These are phyloP conservation scores for Leptinotarsa juncta DNA, from an alignment of 2,888 invertebrate genomes.

Conservation along the genomic window DNA sequence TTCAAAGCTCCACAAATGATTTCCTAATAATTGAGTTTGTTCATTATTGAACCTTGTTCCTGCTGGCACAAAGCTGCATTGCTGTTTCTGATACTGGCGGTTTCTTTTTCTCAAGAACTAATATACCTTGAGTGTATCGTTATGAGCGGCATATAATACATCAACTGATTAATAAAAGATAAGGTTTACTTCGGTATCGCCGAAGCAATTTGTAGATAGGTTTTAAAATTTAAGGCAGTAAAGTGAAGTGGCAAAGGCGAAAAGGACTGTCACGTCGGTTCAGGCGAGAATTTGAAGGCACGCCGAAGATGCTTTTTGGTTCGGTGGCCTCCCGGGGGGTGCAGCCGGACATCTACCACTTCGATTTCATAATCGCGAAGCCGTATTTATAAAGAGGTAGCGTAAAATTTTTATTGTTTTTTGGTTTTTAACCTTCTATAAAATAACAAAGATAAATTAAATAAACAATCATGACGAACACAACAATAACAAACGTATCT, in stretches of 20 bases:
- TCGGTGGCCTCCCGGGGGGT: slow-evolving; percentile 35
- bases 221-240: slow-evolving; percentile 61
- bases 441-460: no score
- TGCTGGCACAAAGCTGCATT: neutral
- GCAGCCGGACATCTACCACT: slow-evolving; percentile 34
- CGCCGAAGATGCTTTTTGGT: slow-evolving; percentile 41
- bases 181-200: slow-evolving; percentile 53
- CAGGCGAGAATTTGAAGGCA: slow-evolving; percentile 49
- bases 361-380: neutral
- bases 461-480: no score
- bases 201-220: slow-evolving; percentile 58
- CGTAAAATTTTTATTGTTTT: neutral
- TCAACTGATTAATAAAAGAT: slow-evolving; percentile 51
- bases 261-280: slow-evolving; percentile 60
- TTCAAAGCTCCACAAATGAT: no score
- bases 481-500: no score
- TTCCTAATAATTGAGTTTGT: no score
- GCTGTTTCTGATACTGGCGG: neutral
- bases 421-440: no score
- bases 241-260: slow-evolving; percentile 46
- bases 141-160: slow-evolving; percentile 38
- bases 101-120: neutral
- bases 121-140: slow-evolving; percentile 25
- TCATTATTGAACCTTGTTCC: no score
- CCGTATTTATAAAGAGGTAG: neutral